Conservation (phyloP, 2,113 vertebrate genomes). For the Calcarius ornatus region DNA sequence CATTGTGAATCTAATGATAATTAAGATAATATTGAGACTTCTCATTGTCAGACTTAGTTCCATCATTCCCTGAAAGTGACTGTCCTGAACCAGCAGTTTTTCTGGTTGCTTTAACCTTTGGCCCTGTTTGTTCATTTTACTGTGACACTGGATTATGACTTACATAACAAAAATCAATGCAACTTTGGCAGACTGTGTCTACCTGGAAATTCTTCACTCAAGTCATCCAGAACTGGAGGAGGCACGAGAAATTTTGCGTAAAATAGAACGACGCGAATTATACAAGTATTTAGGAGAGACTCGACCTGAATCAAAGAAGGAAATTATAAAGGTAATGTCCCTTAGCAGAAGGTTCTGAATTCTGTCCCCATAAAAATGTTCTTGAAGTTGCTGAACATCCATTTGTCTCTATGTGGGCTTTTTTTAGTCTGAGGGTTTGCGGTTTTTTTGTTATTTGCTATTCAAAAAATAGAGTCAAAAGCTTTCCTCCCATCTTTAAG, state of each 20-base stretch:
- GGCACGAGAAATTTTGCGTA: conserved; percentile 80
- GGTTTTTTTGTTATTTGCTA: not conserved
- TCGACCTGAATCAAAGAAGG: not conserved
- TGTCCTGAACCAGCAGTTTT: not conserved
- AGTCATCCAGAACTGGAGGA: conserved; percentile 72
- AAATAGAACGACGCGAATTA: conserved; percentile 81
- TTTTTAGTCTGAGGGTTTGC: not conserved
- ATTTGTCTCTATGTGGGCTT: not conserved
- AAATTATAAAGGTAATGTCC: conserved; percentile 57
- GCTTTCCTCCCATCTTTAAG: not conserved
- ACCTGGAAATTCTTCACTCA: conserved; percentile 89
- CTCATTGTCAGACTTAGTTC: not conserved
- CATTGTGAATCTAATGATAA: not conserved
- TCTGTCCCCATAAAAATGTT: not conserved
- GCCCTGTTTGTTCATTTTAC: rapidly evolving
- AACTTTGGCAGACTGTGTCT: conserved; percentile 82
- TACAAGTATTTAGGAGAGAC: conserved; percentile 88
- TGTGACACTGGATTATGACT: not conserved
- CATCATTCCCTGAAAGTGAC: not conserved
- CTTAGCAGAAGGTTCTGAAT: not conserved
- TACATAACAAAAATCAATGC: not conserved
- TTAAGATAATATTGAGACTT: not conserved
- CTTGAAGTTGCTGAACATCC: not conserved
- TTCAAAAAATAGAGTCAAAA: not conserved
- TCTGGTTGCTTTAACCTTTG: not conserved